phyloP scores from a whole-genome alignment of 2,888 invertebrate genomes.

The Thalpophila matura region DNA sequence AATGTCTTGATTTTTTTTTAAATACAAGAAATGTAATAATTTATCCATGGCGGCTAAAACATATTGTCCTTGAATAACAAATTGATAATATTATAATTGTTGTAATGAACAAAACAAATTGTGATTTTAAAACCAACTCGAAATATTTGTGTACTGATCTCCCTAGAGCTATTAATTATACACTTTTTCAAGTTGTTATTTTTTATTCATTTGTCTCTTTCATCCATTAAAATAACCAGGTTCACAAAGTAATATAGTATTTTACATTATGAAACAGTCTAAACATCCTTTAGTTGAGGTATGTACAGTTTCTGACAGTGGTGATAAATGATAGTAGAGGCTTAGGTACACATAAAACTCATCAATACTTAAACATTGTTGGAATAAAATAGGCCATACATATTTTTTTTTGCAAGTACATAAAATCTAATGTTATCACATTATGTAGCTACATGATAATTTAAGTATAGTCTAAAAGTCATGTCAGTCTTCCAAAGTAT shows the following conservation, averaged over 20 bases:
- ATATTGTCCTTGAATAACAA: constrained; percentile 14
- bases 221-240: no score
- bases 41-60: constrained; percentile 2
- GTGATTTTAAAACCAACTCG: constrained; percentile 55
- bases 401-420: constrained; percentile 6
- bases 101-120: constrained; percentile 35
- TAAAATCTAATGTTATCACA: no score
- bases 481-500: constrained; percentile 94
- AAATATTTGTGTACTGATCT: constrained; percentile 72
- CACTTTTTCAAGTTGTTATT: constrained; percentile 70
- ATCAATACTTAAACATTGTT: not conserved
- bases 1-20: constrained; percentile 7
- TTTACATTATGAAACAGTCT: not conserved
- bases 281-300: no score
- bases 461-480: no score
- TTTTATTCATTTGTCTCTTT: constrained; percentile 58
- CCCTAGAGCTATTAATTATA: constrained; percentile 75
- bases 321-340: not conserved
- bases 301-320: no score
- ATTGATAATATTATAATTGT: constrained; percentile 26
- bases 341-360: no score
- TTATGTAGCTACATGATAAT: no score
- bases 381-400: not conserved
- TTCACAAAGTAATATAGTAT: not conserved
- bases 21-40: constrained; percentile 12